Evolutionary conservation across 2,797 vertebrate species (phyloP), one percentile per base, ranked within the genome.

Genomic region (Rhyacichthys aspro): DNA sequence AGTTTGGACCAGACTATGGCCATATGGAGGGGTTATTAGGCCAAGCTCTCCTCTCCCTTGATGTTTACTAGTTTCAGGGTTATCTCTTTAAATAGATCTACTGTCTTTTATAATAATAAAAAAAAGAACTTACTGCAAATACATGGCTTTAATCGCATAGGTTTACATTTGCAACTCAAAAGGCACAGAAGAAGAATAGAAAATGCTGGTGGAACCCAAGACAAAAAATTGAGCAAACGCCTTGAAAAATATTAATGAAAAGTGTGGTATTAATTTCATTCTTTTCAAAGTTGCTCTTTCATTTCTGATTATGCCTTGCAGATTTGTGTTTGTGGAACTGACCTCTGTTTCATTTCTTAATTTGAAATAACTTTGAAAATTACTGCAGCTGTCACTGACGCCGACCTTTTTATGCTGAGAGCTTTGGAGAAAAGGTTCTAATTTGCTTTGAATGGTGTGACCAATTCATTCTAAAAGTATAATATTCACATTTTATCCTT

Each of bases 41-140:
- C 43, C 62, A 38, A 60, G 59, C 19, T 7, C 63, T 66, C 32
- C 43, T 42, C 39, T 76, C 65, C 43, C 37, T 16, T 34, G 43
- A 64, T 61, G 67, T 67, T 63, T 59, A 52, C 49, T 7, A 43
- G n/a, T 63, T 69, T 18, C 17, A 60, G 58, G 28, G 65, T 74
- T 60, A 78, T 74, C 70, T 55, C 61, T 64, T 80, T 79, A 83
- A 86, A 84, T 66, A 69, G 59, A 77, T 72, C 1, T 11, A n/a
- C 55, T 67, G 43, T 47, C 38, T 69, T 71, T 75, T 52, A 33
- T 41, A 15, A 46, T n/a, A n/a, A n/a, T n/a, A n/a, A n/a, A n/a
- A n/a, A 1, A 45, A 65, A 44, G 9, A 75, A 55, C 41, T 76
- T 46, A 47, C 34, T 33, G 7, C 41, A 34, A 43, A 44, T 11